Base-by-base conservation (phyloP, 1,140 invertebrate genomes). In the Pogonognathellus flavescens region DNA sequence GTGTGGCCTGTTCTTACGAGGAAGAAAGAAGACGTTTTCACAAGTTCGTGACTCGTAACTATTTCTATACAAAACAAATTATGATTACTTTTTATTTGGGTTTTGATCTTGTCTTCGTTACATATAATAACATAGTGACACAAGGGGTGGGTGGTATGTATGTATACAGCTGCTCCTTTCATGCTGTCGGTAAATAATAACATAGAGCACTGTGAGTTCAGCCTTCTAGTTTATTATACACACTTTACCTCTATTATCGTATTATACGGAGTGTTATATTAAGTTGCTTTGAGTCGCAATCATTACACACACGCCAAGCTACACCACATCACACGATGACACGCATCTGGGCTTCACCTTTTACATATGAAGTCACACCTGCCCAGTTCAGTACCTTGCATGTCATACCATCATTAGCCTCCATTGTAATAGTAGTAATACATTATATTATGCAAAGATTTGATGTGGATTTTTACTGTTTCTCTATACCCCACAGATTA, bases 401-500 rank as follows among this genome's bases (percentile, higher is more conserved):
- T 76, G 70, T 50, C 41, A 49, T 49, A 76, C 70, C 57, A 49
- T 66, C 41, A 72, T 50, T 84, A 53, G 52, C n/a, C 41, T n/a
- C 49, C n/a, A 80, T 57, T 60, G 72, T 20, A 80, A 62, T 60
- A 11, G 3, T 81, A 49, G 6, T 49, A 49, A 14, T 16, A 72
- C 25, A 10, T 13, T 57, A 4, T 41, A 57, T 57, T 14, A 10
- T n/a, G 1, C 11, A 57, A 14, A 57, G 53, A 5, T 57, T 57
- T 57, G 11, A 57, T 57, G 31, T 41, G 31, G 1, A 41, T 41
- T 41, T 41, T 41, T 41, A 41, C 31, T 41, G 31, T 41, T 66
- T 66, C 16, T 66, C 25, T 20, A 66, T 66, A 25, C 10, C n/a
- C 80, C 20, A 10, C 62, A 88, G 88, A 88, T 85, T 87, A 83